Evolutionary conservation across 2,113 vertebrate species (phyloP), one percentile per base, ranked within the genome.

Genomic region (Mustelus asterias): DNA sequence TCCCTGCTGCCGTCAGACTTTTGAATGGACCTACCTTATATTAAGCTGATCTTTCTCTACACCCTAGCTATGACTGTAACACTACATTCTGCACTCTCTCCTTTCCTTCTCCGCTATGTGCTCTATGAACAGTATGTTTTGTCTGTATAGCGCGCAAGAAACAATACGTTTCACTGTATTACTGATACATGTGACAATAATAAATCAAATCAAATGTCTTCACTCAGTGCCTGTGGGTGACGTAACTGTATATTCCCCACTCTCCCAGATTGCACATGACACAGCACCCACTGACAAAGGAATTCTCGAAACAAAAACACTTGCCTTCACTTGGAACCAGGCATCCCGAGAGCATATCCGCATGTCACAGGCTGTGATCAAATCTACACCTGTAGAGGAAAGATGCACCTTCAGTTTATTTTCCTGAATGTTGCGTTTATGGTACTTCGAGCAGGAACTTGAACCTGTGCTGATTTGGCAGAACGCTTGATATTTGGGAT

Each of bases 241-340:
- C 2, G n/a, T 5, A 85, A 85, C n/a, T 85, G 13, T 41, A 85
- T 41, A n/a, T 26, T 70, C 69, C 26, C 72, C 10, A 29, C 29
- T 13, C 3, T 41, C 78, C n/a, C 33, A 83, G 78, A 18, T 20
- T 37, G n/a, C 78, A 41, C 13, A 80, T 37, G 29, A 80, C 2
- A 83, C 33, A 16, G 0, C 76, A 33, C 76, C 70, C 3, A 44
- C 2, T 54, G 44, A 54, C 4, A 93, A 65, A 65, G 33, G 5
- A 65, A 93, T n/a, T 93, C 60, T 65, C 6, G 0, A 22, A 65
- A 65, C 60, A 37, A 33, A 65, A n/a, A 22, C 58, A 0, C 97
- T 96, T 95, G 98, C 98, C 98, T 99, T 99, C 13, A 99, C 97
- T 97, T 99, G 98, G 97, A 99, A 99, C 98, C 97, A 98, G 41